A percentile compares a stretch with the other conserved stretches of the same genome.
phyloP scores from a whole-genome alignment of 2,888 invertebrate genomes.

The Toxonevra muliebris region DNA sequence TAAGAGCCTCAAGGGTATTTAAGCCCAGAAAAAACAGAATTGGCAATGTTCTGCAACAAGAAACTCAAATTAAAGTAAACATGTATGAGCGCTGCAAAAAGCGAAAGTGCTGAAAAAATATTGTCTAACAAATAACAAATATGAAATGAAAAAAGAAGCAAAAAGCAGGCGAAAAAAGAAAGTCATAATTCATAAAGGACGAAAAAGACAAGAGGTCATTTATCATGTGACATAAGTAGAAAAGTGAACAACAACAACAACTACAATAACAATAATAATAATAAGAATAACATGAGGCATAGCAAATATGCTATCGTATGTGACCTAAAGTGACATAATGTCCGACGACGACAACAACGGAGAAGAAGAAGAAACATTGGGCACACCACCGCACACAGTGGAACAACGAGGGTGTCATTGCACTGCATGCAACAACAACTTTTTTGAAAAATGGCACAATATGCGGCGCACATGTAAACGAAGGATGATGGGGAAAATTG shows the following conservation, averaged over 20 bases:
- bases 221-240: conserved; percentile 48
- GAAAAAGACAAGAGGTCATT: conserved; percentile 45
- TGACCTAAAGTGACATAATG: conserved; percentile 37
- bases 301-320: conserved; percentile 18
- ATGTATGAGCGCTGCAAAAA: conserved; percentile 17
- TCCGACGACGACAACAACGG: conserved; percentile 18
- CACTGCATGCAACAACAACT: conserved; percentile 2
- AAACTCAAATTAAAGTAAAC: conserved; percentile 32
- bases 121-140: conserved; percentile 14
- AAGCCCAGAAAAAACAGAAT: conserved; percentile 37
- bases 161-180: conserved; percentile 28
- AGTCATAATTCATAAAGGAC: conserved; percentile 46
- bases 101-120: conserved; percentile 31
- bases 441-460: conserved; percentile 25
- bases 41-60: conserved; percentile 42
- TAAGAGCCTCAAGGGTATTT: conserved; percentile 45
- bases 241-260: conserved; percentile 24
- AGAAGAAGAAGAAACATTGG: not conserved
- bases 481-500: not conserved
- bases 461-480: not conserved
- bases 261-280: conserved; percentile 20
- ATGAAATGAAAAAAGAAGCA: conserved; percentile 19
- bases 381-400: not conserved
- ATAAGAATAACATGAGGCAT: not conserved
- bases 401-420: not conserved